Conservation (phyloP, 2,113 vertebrate genomes). For the Varanus komodoensis region DNA sequence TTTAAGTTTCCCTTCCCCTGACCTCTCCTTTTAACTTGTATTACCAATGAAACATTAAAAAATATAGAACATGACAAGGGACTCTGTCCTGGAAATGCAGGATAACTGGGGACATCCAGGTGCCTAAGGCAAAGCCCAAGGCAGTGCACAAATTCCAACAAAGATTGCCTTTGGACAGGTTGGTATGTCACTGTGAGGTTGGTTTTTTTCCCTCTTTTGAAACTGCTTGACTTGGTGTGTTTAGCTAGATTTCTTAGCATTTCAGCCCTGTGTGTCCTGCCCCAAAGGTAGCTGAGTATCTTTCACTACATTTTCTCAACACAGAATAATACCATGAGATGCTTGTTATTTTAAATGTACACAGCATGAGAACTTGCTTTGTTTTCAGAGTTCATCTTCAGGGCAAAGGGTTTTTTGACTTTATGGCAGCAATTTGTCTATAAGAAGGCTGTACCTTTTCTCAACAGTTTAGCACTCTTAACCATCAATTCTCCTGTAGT, state of each 20-base stretch:
- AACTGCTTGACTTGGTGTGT: not conserved
- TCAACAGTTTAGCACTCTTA: not conserved
- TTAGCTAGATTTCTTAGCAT: slow-evolving; percentile 18
- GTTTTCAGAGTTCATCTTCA: slow-evolving; percentile 1
- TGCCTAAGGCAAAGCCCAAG: slow-evolving; percentile 58
- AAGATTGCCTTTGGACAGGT: slow-evolving; percentile 44
- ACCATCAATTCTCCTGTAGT: not conserved
- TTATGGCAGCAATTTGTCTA: not conserved
- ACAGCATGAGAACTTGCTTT: not conserved
- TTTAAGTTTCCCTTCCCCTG: slow-evolving; percentile 50
- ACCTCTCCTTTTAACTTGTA: slow-evolving; percentile 38
- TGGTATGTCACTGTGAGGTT: slow-evolving; percentile 13
- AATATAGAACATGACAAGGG: slow-evolving; percentile 58
- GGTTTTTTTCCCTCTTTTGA: slow-evolving; percentile 22
- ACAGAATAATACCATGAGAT: not conserved
- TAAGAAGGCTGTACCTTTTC: not conserved
- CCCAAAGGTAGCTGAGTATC: slow-evolving; percentile 13
- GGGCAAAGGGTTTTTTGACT: not conserved
- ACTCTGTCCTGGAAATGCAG: slow-evolving; percentile 33
- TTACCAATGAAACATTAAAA: slow-evolving; percentile 45
- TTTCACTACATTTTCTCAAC: not conserved
- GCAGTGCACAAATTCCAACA: slow-evolving; percentile 40
- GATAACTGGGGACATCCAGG: slow-evolving; percentile 44
- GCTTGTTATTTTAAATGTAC: not conserved
- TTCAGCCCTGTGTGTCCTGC: not conserved